Base-by-base conservation (phyloP, 2,113 vertebrate genomes). In the Tyto alba region DNA sequence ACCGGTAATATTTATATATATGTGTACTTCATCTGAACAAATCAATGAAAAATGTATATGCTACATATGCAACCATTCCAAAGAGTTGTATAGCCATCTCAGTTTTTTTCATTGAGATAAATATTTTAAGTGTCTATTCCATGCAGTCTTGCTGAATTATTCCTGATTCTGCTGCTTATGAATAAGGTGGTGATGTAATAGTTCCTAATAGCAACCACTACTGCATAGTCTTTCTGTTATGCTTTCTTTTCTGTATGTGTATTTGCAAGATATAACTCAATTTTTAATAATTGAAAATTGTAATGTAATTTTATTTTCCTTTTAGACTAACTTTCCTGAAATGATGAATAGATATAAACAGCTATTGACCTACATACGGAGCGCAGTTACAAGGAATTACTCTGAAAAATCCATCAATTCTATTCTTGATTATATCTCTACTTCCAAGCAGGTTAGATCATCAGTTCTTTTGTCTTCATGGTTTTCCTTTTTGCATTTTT, bases 281-380 rank as follows among this genome's bases (percentile, higher is more conserved):
- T 8, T 85, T 81, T 85, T 75, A 91, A 64, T 55, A 17, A 48
- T 87, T 59, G 47, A 92, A 92, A 95, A 36, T 18, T 30, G 4
- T 23, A 57, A 79, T 6, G 6, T 89, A 23, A 45, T 76, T 67
- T 63, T 97, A 14, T 88, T 91, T 96, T 93, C 63, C 41, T 62
- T 93, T 69, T 88, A 99, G 99, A 99, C 99, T 92, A 99, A 99
- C 97, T 99, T 99, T 96, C 99, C 99, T 96, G 99, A 99, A 98
- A 99, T 99, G 99, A 99, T 99, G 99, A 99, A 99, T 98, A 98
- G 99, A 97, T 99, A 99, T 97, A 99, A 99, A 96, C 99, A 99
- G 92, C 98, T 99, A 72, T 98, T 99, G 94, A 99, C 99, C 12
- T 99, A 99, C 97, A 99, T 99, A 96, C 98, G 99, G 97, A 98